Base-by-base conservation (phyloP, 1,140 invertebrate species). In the Drosophila equinoxialis region DNA sequence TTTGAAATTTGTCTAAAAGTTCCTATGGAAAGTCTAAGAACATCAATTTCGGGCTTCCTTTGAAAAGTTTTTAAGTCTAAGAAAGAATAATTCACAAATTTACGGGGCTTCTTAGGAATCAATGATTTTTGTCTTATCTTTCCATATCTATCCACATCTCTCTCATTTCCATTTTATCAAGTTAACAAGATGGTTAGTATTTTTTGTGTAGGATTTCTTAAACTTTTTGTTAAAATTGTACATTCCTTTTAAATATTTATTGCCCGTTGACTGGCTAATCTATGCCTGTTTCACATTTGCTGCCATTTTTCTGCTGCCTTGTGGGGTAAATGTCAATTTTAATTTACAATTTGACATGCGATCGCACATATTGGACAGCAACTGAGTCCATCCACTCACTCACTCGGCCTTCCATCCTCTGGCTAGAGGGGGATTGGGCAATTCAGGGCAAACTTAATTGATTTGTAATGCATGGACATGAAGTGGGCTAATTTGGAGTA, bases 271-370 rank as follows among this genome's bases (percentile, higher is more conserved):
- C 33, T 59, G 14, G 57, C 65, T 37, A 35, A 23, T 11, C 10
- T 51, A 5, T 51, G 45, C 20, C 45, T 23, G 17, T 51, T 51
- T 51, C 45, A 51, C 17, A 23, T 51, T 51, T 23, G 45, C 45
- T 51, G 14, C 8, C 20, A 10, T 35, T 26, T 51, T 65, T 42
- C 63, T 66, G 42, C 39, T 55, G 33, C 17, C 20, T 13, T 35
- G 30, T 68, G 58, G 33, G 48, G 54, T 42, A 65, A 65, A 62
- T 65, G 76, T 20, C 73, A 79, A 79, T 71, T 75, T 76, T 58
- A 71, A 79, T 76, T 72, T 76, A 17, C 64, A 64, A 72, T 79
- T 65, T 42, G 54, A 65, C 20, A 39, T 60, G 75, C 54, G 68
- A 67, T 71, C 67, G 73, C 48, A 60, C 30, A 64, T 45, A 30